phyloP scores from a whole-genome alignment of 2,113 vertebrate genomes.

The Eira barbara region DNA sequence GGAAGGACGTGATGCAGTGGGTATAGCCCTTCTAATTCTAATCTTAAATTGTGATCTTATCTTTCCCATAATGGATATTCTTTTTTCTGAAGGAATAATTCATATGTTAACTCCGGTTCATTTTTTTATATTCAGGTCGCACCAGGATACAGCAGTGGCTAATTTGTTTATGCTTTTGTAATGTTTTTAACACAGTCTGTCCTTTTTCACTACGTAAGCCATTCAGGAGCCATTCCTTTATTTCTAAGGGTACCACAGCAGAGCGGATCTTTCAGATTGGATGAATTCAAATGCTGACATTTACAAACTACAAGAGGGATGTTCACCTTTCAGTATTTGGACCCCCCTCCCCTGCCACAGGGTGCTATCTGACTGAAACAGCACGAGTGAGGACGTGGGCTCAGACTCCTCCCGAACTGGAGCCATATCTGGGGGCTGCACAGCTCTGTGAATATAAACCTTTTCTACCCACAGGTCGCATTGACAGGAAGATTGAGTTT shows the following conservation, averaged over 20 bases:
- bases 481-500: slow-evolving; percentile 98
- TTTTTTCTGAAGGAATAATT: neutral
- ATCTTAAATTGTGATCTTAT: neutral
- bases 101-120: neutral
- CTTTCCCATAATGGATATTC: neutral
- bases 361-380: neutral
- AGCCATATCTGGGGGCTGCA: neutral
- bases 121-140: neutral
- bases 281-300: neutral
- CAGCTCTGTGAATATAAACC: neutral
- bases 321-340: neutral
- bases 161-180: neutral
- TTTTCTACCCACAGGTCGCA: slow-evolving; percentile 86
- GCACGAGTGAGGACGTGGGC: accelerated
- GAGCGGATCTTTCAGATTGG: neutral
- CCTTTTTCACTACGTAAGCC: neutral
- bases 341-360: neutral
- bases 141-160: neutral
- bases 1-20: accelerated
- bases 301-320: neutral
- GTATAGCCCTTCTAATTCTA: neutral
- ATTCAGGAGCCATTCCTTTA: neutral
- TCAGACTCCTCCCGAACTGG: neutral
- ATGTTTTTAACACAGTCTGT: neutral
- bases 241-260: neutral